Evolutionary conservation across 2,113 vertebrate genomes (phyloP).

Genomic region (Ctenodactylus gundi): DNA sequence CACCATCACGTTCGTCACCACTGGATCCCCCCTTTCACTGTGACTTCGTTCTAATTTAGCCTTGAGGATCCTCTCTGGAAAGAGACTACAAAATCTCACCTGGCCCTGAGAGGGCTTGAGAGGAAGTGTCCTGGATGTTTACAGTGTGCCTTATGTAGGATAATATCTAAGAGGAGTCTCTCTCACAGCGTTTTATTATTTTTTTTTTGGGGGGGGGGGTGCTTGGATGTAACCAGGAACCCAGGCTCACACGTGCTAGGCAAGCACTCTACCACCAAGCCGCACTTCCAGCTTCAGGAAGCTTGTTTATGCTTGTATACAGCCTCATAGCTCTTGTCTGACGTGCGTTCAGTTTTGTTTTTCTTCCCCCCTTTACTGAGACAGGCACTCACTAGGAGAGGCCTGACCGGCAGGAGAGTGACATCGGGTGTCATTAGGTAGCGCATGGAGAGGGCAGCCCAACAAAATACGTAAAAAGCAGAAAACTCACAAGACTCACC

Average conservation of each 20-base stretch:
- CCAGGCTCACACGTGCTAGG: not conserved
- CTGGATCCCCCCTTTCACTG: rapidly evolving
- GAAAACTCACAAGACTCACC: not conserved
- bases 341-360: not conserved
- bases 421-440: not conserved
- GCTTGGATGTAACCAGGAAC: too few relatives aligned
- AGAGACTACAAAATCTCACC: not conserved
- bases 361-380: too few relatives aligned
- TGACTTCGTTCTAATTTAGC: not conserved
- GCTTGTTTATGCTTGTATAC: not conserved
- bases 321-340: not conserved
- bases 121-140: not conserved
- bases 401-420: not conserved
- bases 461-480: not conserved
- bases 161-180: too few relatives aligned
- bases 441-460: not conserved
- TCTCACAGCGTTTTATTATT: not conserved
- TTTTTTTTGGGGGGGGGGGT: too few relatives aligned
- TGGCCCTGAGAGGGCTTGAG: not conserved
- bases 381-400: not conserved
- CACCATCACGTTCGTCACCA: not conserved
- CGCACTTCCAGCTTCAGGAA: too few relatives aligned
- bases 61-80: not conserved
- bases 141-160: too few relatives aligned
- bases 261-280: not conserved